These are phyloP conservation scores for Pinna nobilis DNA, from an alignment of 1,140 invertebrate genomes.

Conservation along the genomic window DNA sequence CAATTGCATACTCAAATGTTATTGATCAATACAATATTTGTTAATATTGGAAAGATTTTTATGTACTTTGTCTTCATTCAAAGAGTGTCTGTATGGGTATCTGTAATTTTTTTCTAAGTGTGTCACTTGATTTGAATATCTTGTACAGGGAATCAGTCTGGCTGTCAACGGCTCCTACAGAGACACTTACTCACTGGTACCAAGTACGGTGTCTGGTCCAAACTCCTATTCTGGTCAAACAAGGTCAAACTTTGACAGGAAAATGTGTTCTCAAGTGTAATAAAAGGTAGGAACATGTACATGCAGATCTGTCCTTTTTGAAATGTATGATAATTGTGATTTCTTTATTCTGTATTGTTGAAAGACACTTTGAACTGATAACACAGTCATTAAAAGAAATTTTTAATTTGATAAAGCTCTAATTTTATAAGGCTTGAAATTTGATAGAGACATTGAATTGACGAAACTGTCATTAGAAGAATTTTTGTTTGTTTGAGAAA, in stretches of 20 bases:
- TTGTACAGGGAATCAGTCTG: conserved; percentile 86
- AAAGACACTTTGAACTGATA: background rate
- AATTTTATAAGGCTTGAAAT: too few relatives aligned
- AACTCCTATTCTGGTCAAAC: conserved; percentile 94
- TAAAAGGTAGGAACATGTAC: conserved; percentile 84
- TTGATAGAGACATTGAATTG: background rate
- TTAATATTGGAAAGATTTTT: too few relatives aligned
- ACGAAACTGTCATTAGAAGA: too few relatives aligned
- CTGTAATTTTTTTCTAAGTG: too few relatives aligned
- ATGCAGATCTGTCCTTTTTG: background rate
- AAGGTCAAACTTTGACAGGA: conserved; percentile 93
- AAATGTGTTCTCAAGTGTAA: conserved; percentile 93
- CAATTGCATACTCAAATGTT: too few relatives aligned
- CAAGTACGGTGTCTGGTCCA: conserved; percentile 97
- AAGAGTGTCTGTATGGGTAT: too few relatives aligned
- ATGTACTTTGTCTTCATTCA: too few relatives aligned
- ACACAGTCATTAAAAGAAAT: too few relatives aligned
- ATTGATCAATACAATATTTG: too few relatives aligned
- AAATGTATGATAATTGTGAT: conserved; percentile 18
- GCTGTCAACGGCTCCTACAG: conserved; percentile 98
- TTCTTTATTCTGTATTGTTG: conserved; percentile 5
- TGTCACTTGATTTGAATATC: background rate
- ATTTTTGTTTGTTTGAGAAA: too few relatives aligned
- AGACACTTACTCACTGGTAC: conserved; percentile 99
- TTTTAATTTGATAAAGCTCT: too few relatives aligned